phyloP scores from a whole-genome alignment of 2,888 invertebrate genomes.

The Platycheirus rosarum region DNA sequence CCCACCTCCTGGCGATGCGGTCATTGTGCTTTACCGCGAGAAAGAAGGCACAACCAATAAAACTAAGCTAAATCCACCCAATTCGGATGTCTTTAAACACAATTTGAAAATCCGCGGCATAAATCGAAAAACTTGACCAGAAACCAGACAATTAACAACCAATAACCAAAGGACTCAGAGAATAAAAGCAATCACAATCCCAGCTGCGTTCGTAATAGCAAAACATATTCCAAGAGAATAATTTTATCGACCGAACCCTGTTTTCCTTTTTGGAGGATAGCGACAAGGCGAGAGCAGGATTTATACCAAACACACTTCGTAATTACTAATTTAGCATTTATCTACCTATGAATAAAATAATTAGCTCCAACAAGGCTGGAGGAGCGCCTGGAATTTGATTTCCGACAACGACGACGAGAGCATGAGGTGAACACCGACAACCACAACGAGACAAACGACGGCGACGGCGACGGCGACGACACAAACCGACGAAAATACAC shows the following conservation, averaged over 20 bases:
- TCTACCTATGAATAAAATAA: conserved; percentile 46
- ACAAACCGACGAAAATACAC: conserved; percentile 48
- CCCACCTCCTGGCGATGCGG: conserved; percentile 19
- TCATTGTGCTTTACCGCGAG: conserved; percentile 12
- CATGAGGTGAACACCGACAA: conserved; percentile 65
- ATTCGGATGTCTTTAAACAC: not conserved
- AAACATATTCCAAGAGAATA: conserved; percentile 2
- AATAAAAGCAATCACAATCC: conserved; percentile 1
- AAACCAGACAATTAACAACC: not conserved
- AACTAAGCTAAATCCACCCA: not conserved
- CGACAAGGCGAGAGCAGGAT: conserved; percentile 6
- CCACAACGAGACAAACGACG: conserved; percentile 33
- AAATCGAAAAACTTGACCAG: not conserved
- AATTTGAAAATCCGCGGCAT: no score
- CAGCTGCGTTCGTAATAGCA: conserved; percentile 43
- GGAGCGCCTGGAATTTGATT: conserved; percentile 44
- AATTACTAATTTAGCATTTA: conserved; percentile 29
- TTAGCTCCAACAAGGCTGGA: conserved; percentile 52
- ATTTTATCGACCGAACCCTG: conserved; percentile 34
- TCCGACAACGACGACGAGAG: conserved; percentile 10
- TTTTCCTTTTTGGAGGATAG: conserved; percentile 12
- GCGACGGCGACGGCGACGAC: conserved; percentile 3
- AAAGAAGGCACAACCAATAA: not conserved
- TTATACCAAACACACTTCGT: conserved; percentile 9
- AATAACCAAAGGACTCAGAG: no score